Base-by-base conservation (phyloP, 2,797 vertebrate genomes). In the Sebastes wilsoni region DNA sequence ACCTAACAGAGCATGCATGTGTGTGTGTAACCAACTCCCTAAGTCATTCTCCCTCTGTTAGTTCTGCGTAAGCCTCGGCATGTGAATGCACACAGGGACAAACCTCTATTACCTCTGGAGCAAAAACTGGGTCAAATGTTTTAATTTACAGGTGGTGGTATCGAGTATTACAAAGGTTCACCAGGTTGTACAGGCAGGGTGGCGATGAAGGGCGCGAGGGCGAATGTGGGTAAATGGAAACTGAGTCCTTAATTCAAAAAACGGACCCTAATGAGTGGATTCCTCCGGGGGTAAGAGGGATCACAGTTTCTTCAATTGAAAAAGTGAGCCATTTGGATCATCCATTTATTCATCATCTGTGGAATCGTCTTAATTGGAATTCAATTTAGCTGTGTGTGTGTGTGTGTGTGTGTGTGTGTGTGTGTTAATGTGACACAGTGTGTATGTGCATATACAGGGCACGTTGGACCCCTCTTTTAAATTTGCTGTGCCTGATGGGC, bases 111-210 rank as follows among this genome's bases (percentile, higher is more conserved):
- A 90, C 89, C 76, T 82, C 70, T 75, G 79, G 79, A 85, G 84
- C 80, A 77, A 91, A 87, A 92, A 92, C 82, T 87, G 93, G 91
- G 90, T 93, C 88, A 70, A 76, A 76, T 84, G 72, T 68, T 75
- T 82, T 94, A 94, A 96, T 96, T 96, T 95, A 94, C 94, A 95
- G 93, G 93, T 88, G 72, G 54, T 64, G 42, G 62, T 83, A 88
- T 88, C 79, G 90, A 90, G 92, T 32, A 89, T 93, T 77, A 92
- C 82, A 88, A 75, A 91, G 93, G 95, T 96, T 95, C 94, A 93
- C 93, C 92, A 87, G 92, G 92, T 89, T 93, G 83, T 55, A 59
- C 85, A 93, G 92, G 90, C 22, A 16, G 87, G 81, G 83, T 75
- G 87, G 80, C 23, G 74, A 38, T 25, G 66, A 77, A 74, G 77